Percentiles rank a stretch among this genome's conserved stretches.
These are phyloP conservation scores for Acanthisitta chloris DNA, from an alignment of 2,113 vertebrate species.

Conservation along the genomic window DNA sequence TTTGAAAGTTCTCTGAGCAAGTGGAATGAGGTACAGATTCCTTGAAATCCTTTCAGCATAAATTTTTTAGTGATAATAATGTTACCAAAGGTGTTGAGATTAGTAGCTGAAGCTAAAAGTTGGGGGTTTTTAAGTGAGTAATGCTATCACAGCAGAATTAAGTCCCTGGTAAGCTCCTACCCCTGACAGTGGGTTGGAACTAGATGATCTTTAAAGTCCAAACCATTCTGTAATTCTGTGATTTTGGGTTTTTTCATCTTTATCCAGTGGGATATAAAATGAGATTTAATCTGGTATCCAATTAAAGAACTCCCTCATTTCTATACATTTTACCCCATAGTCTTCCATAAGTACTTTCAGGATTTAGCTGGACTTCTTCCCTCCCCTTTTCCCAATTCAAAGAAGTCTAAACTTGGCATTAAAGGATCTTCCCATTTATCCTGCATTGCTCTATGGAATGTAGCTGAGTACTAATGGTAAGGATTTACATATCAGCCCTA, in stretches of 20 bases:
- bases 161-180: background rate
- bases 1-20: background rate
- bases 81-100: background rate
- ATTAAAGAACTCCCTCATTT: background rate
- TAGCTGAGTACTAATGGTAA: fast-evolving
- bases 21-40: background rate
- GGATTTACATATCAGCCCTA: background rate
- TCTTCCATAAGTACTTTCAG: background rate
- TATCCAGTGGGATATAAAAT: background rate
- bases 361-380: background rate
- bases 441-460: fast-evolving
- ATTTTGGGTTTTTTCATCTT: background rate
- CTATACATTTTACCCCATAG: background rate
- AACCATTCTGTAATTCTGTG: background rate
- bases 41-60: background rate
- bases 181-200: background rate
- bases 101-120: background rate
- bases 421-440: background rate
- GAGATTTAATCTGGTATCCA: background rate
- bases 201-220: background rate
- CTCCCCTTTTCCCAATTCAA: background rate
- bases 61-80: background rate
- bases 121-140: background rate
- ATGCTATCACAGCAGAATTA: background rate
- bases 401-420: background rate